These are phyloP conservation scores for Pediacus dermestoides DNA, from an alignment of 2,888 invertebrate species.

Conservation along the genomic window DNA sequence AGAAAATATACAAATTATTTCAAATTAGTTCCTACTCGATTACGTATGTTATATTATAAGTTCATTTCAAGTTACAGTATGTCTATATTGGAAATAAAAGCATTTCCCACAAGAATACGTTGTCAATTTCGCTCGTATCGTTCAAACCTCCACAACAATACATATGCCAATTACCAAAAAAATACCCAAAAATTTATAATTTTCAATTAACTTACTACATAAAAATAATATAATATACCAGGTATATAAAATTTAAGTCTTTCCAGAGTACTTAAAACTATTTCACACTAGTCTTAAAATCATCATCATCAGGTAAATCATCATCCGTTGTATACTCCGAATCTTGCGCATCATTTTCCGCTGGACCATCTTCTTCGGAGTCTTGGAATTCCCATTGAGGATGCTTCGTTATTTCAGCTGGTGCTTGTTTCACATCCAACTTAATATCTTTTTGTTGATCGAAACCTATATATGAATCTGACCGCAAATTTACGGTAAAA, in stretches of 20 bases:
- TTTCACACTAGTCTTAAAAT: slow-evolving; percentile 8
- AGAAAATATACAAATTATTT: no score
- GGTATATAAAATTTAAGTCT: slow-evolving; percentile 5
- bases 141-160: no score
- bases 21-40: no score
- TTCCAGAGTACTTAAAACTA: no score
- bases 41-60: no score
- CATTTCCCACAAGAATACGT: no score
- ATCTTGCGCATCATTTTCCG: slow-evolving; percentile 60
- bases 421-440: slow-evolving; percentile 95
- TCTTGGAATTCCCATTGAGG: slow-evolving; percentile 98
- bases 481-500: slow-evolving; percentile 87
- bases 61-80: no score
- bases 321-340: slow-evolving; percentile 69
- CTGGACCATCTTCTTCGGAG: slow-evolving; percentile 71
- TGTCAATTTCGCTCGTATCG: no score
- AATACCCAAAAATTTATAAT: no score
- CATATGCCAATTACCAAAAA: no score
- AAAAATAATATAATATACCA: slow-evolving; percentile 1
- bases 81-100: no score
- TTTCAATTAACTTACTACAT: slow-evolving; percentile 1
- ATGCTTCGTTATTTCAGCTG: slow-evolving; percentile 82
- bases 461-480: slow-evolving; percentile 96
- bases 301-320: slow-evolving; percentile 55
- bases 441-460: slow-evolving; percentile 94